phyloP scores from a whole-genome alignment of 2,888 invertebrate genomes.

The Cremastinae sp. region DNA sequence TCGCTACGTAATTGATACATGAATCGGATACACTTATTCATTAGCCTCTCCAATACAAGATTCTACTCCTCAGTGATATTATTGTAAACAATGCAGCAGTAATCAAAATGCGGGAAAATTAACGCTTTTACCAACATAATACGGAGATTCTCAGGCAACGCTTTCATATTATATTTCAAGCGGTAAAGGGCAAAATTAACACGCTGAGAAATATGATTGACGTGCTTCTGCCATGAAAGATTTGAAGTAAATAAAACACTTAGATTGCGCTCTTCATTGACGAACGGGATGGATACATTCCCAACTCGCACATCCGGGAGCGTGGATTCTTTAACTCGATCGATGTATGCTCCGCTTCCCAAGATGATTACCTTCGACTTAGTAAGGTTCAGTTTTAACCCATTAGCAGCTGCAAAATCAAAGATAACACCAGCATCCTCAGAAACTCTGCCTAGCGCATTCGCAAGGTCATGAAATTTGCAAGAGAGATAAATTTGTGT shows the following conservation, averaged over 20 bases:
- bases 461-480: too few relatives aligned
- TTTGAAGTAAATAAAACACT: neutral
- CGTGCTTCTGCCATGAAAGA: neutral
- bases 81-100: slow-evolving; percentile 12
- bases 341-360: slow-evolving; percentile 13
- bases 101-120: slow-evolving; percentile 31
- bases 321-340: neutral
- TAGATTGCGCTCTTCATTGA: slow-evolving; percentile 1
- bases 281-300: neutral
- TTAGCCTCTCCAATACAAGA: neutral
- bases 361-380: slow-evolving; percentile 23
- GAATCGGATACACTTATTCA: slow-evolving; percentile 23
- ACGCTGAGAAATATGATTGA: neutral
- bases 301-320: neutral
- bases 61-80: neutral
- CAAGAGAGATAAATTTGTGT: neutral
- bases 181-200: neutral
- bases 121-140: too few relatives aligned
- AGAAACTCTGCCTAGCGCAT: neutral
- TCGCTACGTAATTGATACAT: neutral
- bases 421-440: neutral
- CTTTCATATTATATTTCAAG: neutral
- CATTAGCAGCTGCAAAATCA: neutral
- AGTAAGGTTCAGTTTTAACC: slow-evolving; percentile 1
- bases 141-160: too few relatives aligned